Conservation (phyloP, 2,888 invertebrate genomes). For the Gortyna flavago region DNA sequence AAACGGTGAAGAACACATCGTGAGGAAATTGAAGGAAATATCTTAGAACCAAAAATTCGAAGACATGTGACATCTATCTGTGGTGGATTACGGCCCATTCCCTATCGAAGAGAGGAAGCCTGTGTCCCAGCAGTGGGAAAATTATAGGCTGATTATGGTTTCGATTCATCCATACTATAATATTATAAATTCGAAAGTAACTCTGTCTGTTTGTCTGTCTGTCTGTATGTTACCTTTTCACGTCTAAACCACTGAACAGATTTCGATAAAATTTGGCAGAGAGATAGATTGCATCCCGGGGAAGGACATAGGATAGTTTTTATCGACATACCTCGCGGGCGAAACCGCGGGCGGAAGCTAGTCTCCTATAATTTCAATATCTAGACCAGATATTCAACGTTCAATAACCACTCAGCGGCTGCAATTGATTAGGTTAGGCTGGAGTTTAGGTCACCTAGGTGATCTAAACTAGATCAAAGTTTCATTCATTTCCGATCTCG, state of each 20-base stretch:
- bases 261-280: no score
- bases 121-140: background rate
- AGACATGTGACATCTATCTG: background rate
- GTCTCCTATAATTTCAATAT: background rate
- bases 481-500: slow-evolving; percentile 19
- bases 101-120: background rate
- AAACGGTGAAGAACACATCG: background rate
- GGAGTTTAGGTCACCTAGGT: slow-evolving; percentile 22
- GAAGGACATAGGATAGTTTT: no score
- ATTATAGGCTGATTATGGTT: background rate
- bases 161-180: no score
- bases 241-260: no score
- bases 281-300: no score
- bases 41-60: background rate
- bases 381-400: background rate
- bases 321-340: no score
- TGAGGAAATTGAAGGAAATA: background rate
- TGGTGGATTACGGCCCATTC: background rate
- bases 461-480: slow-evolving; percentile 30
- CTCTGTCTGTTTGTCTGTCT: no score
- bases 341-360: no score
- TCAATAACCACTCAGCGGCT: no score
- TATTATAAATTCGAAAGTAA: no score
- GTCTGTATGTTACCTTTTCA: no score
- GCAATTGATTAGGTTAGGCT: background rate